phyloP scores from a whole-genome alignment of 2,888 invertebrate genomes.

The Nematopogon swammerdamellus region DNA sequence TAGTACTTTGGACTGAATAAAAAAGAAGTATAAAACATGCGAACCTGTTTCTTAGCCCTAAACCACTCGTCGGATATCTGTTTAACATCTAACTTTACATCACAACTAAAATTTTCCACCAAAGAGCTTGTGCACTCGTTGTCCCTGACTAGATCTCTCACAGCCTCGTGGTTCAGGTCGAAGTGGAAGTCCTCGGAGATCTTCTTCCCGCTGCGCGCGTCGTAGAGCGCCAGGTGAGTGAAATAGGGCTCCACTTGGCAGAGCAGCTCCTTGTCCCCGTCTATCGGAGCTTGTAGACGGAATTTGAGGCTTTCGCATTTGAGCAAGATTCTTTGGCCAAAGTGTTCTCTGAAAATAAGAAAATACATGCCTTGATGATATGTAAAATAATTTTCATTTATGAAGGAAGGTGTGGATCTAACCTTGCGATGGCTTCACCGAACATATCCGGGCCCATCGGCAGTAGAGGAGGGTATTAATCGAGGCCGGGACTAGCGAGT shows the following conservation, averaged over 20 bases:
- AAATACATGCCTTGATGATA: no score
- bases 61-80: constrained; percentile 76
- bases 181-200: constrained; percentile 93
- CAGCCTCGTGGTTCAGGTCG: constrained; percentile 74
- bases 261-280: constrained; percentile 70
- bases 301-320: constrained; percentile 82
- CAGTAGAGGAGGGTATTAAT: no score
- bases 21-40: no score
- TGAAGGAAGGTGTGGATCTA: no score
- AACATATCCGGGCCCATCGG: no score
- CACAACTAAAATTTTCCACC: constrained; percentile 49
- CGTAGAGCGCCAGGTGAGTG: constrained; percentile 84
- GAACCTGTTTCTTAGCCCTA: constrained; percentile 62
- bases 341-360: constrained; percentile 68
- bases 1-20: no score
- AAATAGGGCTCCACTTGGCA: constrained; percentile 94
- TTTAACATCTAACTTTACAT: constrained; percentile 62
- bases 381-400: no score
- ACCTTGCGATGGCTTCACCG: no score
- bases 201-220: constrained; percentile 82
- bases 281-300: constrained; percentile 77
- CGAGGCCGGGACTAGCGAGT: no score
- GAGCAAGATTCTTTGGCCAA: constrained; percentile 80
- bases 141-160: constrained; percentile 55
- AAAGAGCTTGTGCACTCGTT: constrained; percentile 46